phyloP scores from a whole-genome alignment of 2,888 invertebrate species.

The Deilephila elpenor region DNA sequence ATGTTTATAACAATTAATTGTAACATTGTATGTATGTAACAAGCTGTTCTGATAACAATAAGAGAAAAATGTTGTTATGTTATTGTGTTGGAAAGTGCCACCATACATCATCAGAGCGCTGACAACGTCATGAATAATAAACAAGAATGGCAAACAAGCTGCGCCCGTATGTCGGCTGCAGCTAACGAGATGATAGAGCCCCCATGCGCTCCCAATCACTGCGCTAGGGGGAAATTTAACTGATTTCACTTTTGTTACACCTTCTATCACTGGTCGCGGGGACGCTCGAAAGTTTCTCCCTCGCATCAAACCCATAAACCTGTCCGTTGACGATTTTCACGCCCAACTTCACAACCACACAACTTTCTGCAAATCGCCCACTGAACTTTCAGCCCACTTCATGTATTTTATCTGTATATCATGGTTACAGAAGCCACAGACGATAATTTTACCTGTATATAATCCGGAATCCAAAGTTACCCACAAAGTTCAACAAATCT shows the following conservation, averaged over 20 bases:
- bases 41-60: not conserved
- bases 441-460: not conserved
- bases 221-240: conserved; percentile 54
- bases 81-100: conserved; percentile 55
- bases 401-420: not conserved
- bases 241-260: conserved; percentile 74
- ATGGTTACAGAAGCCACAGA: not conserved
- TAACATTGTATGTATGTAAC: not conserved
- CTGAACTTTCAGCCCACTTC: not conserved
- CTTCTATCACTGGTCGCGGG: conserved; percentile 41
- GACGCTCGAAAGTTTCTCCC: conserved; percentile 43
- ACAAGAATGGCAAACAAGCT: conserved; percentile 50
- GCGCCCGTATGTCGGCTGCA: conserved; percentile 61
- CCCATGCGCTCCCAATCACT: conserved; percentile 60
- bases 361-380: conserved; percentile 8
- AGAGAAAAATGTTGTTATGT: conserved; percentile 1
- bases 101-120: conserved; percentile 46
- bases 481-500: not conserved
- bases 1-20: no score
- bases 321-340: conserved; percentile 23
- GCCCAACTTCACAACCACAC: not conserved
- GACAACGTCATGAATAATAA: conserved; percentile 53
- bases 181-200: conserved; percentile 69
- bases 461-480: not conserved
- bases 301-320: conserved; percentile 31